Evolutionary conservation across 1,140 invertebrate genomes (phyloP), one percentile per base, ranked within the genome.

Genomic region (Uloborus diversus): DNA sequence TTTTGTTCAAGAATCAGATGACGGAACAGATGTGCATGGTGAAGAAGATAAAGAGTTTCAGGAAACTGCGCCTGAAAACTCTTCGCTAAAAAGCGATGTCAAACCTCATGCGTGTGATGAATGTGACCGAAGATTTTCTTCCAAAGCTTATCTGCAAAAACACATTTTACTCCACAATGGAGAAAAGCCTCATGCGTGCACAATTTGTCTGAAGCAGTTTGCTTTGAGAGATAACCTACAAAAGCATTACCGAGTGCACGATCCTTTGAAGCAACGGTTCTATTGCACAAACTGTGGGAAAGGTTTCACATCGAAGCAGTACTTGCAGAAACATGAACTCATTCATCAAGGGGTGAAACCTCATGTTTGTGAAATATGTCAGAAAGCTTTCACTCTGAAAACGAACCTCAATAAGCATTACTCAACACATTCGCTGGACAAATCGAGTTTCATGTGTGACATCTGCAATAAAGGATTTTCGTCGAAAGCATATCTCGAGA

Each of bases 331-430:
- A n/a, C 71, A 75, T 33, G 57, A 64, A 27, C 30, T 75, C 1
- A 64, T 75, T 14, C 71, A 75, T 14, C 23, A 17, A 14, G 71
- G 71, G 7, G 71, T 51, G 33, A 75, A 64, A 14, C 42, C 59
- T 25, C 71, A 75, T 23, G 27, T 35, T 9, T 75, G 71, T 35
- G n/a, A 17, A 1, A 35, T 75, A 5, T 75, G 71, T 25, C 37
- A 61, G 32, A 75, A 64, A 64, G 35, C 71, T 0, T 75, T 75
- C 25, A 75, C 57, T 27, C n/a, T 75, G 9, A 75, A 64, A 33
- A 64, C 71, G 3, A 62, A 75, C 35, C 27, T 75, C 3, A 62
- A 75, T 49, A 75, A 62, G 3, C 71, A 75, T 35, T 51, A 51
- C 17, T 23, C 51, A 14, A 49, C 35, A 11, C 71, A 75, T 37